Conservation (phyloP, 2,113 vertebrate species). For the Vulpes ferrilata region DNA sequence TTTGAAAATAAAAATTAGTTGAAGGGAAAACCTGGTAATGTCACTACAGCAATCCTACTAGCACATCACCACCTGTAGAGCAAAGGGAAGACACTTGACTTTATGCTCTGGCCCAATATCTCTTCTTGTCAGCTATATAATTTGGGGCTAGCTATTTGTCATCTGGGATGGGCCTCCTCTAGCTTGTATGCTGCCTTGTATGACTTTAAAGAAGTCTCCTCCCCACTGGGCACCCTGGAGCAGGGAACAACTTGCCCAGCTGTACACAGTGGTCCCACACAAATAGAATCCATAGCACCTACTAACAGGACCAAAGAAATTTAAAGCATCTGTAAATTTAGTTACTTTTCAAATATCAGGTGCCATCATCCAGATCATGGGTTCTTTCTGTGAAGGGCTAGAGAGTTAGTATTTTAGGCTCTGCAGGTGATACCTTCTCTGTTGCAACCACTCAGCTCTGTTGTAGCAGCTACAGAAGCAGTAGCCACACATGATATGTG, state of each 20-base stretch:
- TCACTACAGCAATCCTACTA: background rate
- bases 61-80: background rate
- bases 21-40: background rate
- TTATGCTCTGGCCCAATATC: background rate
- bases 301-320: background rate
- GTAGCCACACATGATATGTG: accelerated
- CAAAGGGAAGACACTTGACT: background rate
- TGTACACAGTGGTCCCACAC: accelerated
- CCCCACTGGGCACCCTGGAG: accelerated
- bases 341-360: background rate
- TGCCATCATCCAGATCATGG: background rate
- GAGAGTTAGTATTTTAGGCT: background rate
- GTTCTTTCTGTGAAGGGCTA: background rate
- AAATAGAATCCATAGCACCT: too few relatives aligned
- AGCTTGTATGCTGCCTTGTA: background rate
- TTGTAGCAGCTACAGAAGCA: background rate
- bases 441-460: background rate
- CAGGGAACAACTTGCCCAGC: accelerated
- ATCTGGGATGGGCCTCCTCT: background rate
- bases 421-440: accelerated
- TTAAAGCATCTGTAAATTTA: background rate
- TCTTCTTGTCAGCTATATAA: background rate
- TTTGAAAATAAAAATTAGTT: background rate
- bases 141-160: background rate
- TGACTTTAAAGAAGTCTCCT: background rate